Evolutionary conservation across 2,797 vertebrate species (phyloP).

Genomic region (Pristis pectinata): DNA sequence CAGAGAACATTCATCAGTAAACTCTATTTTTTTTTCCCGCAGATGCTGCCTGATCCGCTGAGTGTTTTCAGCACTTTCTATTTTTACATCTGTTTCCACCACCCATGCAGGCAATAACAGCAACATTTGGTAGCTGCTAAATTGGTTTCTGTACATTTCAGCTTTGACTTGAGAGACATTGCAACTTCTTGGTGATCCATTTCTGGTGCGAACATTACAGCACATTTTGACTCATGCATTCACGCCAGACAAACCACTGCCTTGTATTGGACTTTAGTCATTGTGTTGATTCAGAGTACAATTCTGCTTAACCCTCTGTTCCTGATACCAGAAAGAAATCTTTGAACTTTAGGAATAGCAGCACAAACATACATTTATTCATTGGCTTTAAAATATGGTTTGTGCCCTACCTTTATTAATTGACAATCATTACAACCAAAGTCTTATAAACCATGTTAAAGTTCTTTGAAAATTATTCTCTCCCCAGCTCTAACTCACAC

Average conservation of each 20-base stretch:
- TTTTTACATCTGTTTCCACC: no score
- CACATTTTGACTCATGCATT: neutral
- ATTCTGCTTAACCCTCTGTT: neutral
- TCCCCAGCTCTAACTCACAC: neutral
- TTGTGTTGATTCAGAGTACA: neutral
- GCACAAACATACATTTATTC: neutral
- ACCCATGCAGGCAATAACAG: no score
- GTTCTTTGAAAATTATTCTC: neutral
- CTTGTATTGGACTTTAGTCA: slow-evolving; percentile 4
- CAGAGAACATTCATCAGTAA: no score
- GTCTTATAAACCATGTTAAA: neutral
- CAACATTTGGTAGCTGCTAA: neutral
- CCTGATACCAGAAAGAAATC: neutral
- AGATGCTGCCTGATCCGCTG: no score
- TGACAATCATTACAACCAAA: neutral
- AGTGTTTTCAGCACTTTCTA: no score
- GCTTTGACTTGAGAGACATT: neutral
- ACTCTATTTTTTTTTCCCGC: no score
- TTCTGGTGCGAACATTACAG: neutral
- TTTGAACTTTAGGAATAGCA: neutral
- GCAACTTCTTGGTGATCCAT: neutral
- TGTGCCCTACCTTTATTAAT: neutral
- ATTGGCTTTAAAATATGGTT: neutral
- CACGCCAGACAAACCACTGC: neutral
- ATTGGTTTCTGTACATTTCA: neutral